These are phyloP conservation scores for Brachionus plicatilis DNA, from an alignment of 1,140 invertebrate genomes.

Conservation along the genomic window DNA sequence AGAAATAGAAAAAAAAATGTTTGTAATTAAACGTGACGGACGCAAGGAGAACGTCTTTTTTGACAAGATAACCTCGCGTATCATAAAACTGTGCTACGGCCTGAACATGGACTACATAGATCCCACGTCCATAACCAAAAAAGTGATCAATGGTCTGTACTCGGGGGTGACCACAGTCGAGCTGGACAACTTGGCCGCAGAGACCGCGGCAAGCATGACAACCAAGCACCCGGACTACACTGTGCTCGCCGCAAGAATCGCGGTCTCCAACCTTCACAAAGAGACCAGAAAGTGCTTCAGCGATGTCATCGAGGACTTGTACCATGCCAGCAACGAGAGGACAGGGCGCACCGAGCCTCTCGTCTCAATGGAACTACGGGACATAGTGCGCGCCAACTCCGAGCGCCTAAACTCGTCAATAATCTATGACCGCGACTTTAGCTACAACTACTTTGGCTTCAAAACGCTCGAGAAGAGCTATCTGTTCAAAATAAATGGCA, in stretches of 20 bases:
- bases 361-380: conserved; percentile 75
- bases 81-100: conserved; percentile 89
- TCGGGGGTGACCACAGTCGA: conserved; percentile 91
- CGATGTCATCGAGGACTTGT: conserved; percentile 82
- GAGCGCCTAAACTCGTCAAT: conserved; percentile 88
- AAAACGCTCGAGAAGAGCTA: conserved; percentile 93
- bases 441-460: conserved; percentile 97
- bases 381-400: conserved; percentile 79
- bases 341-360: conserved; percentile 69
- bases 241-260: conserved; percentile 85
- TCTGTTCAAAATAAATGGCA: conserved; percentile 82
- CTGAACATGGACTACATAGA: conserved; percentile 92
- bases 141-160: conserved; percentile 83
- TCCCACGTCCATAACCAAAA: conserved; percentile 62
- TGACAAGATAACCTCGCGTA: conserved; percentile 93
- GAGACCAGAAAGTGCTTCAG: conserved; percentile 62
- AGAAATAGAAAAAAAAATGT: conserved; percentile 47
- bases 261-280: conserved; percentile 93
- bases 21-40: conserved; percentile 65
- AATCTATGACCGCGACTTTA: conserved; percentile 93
- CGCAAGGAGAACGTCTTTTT: conserved; percentile 86
- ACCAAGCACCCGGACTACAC: conserved; percentile 96
- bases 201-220: conserved; percentile 90
- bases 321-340: conserved; percentile 68
- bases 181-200: conserved; percentile 91